These are phyloP conservation scores for Eurystomus glaucurus DNA, from an alignment of 2,797 vertebrate genomes.

Conservation along the genomic window DNA sequence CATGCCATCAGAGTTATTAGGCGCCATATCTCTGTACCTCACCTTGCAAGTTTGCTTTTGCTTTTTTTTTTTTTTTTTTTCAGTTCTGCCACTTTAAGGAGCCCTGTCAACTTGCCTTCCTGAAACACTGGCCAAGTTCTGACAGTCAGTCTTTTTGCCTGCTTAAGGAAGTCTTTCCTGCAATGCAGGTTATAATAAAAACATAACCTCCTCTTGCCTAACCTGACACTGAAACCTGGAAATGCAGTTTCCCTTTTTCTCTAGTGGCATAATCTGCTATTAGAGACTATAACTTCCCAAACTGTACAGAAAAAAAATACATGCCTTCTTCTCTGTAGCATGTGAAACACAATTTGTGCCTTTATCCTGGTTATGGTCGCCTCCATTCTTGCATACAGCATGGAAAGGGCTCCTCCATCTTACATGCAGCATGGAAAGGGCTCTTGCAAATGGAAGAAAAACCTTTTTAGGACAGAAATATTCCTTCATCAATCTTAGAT, in stretches of 20 bases:
- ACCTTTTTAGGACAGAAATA: background rate
- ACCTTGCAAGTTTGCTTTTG: background rate
- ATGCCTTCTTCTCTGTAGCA: background rate
- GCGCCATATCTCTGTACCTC: background rate
- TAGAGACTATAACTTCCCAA: background rate
- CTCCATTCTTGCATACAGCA: background rate
- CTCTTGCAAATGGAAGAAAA: background rate
- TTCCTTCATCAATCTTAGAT: background rate
- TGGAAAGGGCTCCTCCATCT: background rate
- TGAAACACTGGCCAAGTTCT: background rate
- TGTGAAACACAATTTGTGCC: background rate
- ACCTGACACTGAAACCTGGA: background rate
- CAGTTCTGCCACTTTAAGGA: background rate
- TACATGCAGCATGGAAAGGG: background rate
- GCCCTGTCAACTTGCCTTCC: background rate
- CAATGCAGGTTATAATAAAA: background rate
- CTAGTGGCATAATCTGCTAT: background rate
- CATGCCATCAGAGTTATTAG: fast-evolving
- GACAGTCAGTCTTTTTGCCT: background rate
- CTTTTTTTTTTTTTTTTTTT: background rate
- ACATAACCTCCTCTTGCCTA: background rate
- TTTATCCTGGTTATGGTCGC: background rate
- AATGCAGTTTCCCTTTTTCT: background rate
- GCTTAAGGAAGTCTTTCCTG: background rate
- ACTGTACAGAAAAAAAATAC: background rate